phyloP scores from a whole-genome alignment of 2,113 vertebrate genomes.

The Barnardius zonarius region DNA sequence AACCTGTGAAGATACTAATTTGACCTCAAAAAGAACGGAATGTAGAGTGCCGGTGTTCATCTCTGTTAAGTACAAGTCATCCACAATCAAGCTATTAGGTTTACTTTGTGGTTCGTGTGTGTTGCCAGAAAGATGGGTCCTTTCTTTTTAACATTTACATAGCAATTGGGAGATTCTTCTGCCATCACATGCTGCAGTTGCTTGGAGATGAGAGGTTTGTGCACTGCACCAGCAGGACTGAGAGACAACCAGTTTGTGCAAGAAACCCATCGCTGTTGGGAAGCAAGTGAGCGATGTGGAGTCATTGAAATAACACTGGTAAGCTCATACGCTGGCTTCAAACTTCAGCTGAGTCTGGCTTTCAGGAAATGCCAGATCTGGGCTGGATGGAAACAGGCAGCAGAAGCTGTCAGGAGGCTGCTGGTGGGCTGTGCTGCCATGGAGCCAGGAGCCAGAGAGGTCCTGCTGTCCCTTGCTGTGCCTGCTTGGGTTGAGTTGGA shows the following conservation, averaged over 20 bases:
- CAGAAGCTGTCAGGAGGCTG: neutral
- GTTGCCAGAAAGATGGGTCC: neutral
- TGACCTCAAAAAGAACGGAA: neutral
- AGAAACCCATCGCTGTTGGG: neutral
- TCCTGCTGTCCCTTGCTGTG: accelerated
- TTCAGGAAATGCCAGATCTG: neutral
- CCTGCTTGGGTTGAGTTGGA: neutral
- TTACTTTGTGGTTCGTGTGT: neutral
- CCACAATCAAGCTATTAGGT: neutral
- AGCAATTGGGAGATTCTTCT: neutral
- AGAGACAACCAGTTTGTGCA: neutral
- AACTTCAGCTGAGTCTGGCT: neutral
- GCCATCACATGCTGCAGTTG: neutral
- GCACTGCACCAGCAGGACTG: neutral
- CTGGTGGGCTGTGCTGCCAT: neutral
- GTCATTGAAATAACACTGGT: neutral
- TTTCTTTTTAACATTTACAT: neutral
- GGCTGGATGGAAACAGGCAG: neutral
- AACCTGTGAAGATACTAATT: neutral
- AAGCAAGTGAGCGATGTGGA: neutral
- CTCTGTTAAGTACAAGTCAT: neutral
- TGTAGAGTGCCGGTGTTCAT: neutral
- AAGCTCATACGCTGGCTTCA: neutral
- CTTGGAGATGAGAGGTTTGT: neutral
- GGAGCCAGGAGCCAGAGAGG: neutral